Evolutionary conservation across 2,113 vertebrate species (phyloP), one percentile per base, ranked within the genome.

Genomic region (Lichenostomus cassidix): DNA sequence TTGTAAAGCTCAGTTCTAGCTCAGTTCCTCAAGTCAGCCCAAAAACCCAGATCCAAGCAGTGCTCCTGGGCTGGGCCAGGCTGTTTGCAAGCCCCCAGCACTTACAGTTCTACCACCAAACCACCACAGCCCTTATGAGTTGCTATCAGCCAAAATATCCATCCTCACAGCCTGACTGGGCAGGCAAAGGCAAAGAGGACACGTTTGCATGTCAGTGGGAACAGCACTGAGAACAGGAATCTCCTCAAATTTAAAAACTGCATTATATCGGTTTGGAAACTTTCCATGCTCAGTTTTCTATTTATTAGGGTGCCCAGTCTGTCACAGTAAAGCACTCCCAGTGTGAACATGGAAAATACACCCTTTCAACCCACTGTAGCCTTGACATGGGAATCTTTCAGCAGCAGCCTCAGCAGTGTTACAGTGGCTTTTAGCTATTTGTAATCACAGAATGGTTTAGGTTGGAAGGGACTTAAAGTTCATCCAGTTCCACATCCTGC

Each of bases 181-280:
- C 73, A 50, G 39, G 59, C 62, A 82, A n/a, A 56, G 1, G 2
- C 67, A 14, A 18, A 62, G 56, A 37, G 62, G 60, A 33, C 0
- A 8, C 0, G 0, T 18, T 10, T 31, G 59, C 24, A 10, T 0
- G 15, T 39, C 60, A 37, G 14, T 3, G 35, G 50, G n/a, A 17
- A 58, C 67, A 82, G 65, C 31, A 10, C 17, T 41, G 29, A 7
- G 0, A 42, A 9, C 37, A 50, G 67, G 11, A 41, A 59, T 12
- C 58, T 46, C 76, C 75, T 31, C 79, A 33, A 22, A n/a, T 9
- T 33, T 17, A 25, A 17, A 17, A 74, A 9, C 41, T 24, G 21
- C 71, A 24, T 0, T 5, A 1, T 4, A 6, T 1, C 42, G 37
- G 11, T 70, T 27, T 39, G 39, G 25, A 6, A 73, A 33, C 50